phyloP scores from a whole-genome alignment of 2,113 vertebrate species.

The Felis catus region F.catus_Fca126_mat1.0 CM031412.1:65703001-65703500 shows the following conservation, averaged over 20 bases:
- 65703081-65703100: background rate
- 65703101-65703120: too few relatives aligned
- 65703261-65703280: too few relatives aligned
- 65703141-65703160: too few relatives aligned
- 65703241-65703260: too few relatives aligned
- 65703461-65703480: background rate
- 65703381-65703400: background rate
- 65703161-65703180: too few relatives aligned
- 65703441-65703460: background rate
- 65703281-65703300: too few relatives aligned
- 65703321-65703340: background rate
- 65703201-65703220: too few relatives aligned
- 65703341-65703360: background rate
- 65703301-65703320: background rate
- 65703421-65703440: background rate
- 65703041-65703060: background rate
- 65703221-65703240: too few relatives aligned
- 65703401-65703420: background rate
- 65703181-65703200: too few relatives aligned
- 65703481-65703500: background rate
- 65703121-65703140: too few relatives aligned
- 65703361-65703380: background rate
- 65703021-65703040: too few relatives aligned
- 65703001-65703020: background rate
- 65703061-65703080: background rate